A percentile compares a stretch with the other conserved stretches of the same genome.
Evolutionary conservation across 1,140 invertebrate genomes (phyloP).

Genomic region (Rhyzopertha dominica): DNA sequence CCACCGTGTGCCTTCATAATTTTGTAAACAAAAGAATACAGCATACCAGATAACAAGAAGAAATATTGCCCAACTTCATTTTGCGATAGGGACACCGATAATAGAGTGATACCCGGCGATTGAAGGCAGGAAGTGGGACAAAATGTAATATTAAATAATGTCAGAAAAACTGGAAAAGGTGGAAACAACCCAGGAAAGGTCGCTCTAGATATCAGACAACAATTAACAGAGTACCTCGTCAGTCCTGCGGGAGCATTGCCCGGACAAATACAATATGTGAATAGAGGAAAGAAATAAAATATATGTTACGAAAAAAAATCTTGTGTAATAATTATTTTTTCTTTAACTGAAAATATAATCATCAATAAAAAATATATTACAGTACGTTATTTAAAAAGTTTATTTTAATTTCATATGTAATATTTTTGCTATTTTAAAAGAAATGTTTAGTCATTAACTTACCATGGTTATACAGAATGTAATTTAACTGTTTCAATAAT

Average conservation of each 20-base stretch:
- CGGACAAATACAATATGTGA: conserved; percentile 4
- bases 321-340: too few relatives aligned
- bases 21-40: conserved; percentile 4
- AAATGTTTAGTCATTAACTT: too few relatives aligned
- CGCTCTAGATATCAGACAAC: background rate
- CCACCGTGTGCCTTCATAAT: conserved; percentile 25
- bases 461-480: too few relatives aligned
- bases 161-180: background rate
- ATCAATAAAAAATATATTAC: too few relatives aligned
- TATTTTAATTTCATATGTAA: too few relatives aligned
- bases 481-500: too few relatives aligned
- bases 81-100: background rate
- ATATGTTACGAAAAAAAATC: too few relatives aligned
- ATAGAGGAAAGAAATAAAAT: background rate
- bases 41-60: background rate
- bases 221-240: conserved; percentile 1
- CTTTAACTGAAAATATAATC: too few relatives aligned
- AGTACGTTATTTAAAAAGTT: too few relatives aligned
- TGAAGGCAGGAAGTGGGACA: background rate
- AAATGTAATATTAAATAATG: background rate
- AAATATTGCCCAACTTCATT: conserved; percentile 1
- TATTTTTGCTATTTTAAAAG: too few relatives aligned
- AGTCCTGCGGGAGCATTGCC: conserved; percentile 5
- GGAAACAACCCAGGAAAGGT: conserved; percentile 1
- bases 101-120: too few relatives aligned